phyloP scores from a whole-genome alignment of 1,140 invertebrate genomes.

The Harpegnathos saltator region DNA sequence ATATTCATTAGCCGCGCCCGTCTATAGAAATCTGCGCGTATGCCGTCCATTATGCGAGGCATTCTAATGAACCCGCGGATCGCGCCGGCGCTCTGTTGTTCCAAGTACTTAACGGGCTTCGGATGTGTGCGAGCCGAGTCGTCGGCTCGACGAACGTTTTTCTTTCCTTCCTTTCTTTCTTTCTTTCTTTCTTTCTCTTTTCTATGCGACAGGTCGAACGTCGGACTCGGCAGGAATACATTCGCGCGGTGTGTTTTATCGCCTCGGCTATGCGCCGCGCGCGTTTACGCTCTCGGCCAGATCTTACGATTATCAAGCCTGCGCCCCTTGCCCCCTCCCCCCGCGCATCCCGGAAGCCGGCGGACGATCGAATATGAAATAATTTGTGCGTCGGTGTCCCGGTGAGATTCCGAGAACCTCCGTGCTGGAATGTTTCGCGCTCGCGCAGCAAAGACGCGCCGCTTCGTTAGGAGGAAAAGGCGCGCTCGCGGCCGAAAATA shows the following conservation, averaged over 20 bases:
- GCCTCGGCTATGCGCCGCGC: background rate
- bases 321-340: too few species aligned
- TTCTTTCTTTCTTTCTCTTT: too few species aligned
- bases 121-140: background rate
- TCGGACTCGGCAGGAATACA: background rate
- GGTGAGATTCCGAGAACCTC: too few species aligned
- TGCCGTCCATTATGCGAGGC: slow-evolving; percentile 62
- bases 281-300: too few species aligned
- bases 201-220: background rate
- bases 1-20: slow-evolving; percentile 58
- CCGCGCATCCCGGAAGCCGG: too few species aligned
- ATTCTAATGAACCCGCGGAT: slow-evolving; percentile 60
- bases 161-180: too few species aligned
- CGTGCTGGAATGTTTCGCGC: too few species aligned
- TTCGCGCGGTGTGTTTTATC: background rate
- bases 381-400: too few species aligned
- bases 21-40: slow-evolving; percentile 52
- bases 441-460: background rate
- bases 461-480: slow-evolving; percentile 23
- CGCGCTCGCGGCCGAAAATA: slow-evolving; percentile 23
- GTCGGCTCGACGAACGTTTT: slow-evolving; percentile 25
- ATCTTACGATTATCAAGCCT: too few species aligned
- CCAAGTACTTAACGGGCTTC: slow-evolving; percentile 46
- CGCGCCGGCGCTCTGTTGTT: slow-evolving; percentile 45
- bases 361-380: too few species aligned